These are phyloP conservation scores for Hyposoter didymator DNA, from an alignment of 2,888 invertebrate genomes.

Conservation along the genomic window DNA sequence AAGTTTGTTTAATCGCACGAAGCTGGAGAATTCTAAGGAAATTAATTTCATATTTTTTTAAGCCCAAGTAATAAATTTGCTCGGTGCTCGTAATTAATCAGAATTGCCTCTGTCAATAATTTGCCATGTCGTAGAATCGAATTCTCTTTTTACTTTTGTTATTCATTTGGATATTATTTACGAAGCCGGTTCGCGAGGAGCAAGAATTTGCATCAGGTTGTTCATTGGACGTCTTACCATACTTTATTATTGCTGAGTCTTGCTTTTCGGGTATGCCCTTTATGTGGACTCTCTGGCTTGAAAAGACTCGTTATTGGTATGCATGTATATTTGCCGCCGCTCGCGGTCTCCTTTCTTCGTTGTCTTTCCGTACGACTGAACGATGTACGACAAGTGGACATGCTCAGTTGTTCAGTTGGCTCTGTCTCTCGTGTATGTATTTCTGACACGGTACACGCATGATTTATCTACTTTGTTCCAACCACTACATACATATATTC, in stretches of 20 bases:
- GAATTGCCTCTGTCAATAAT: constrained; percentile 8
- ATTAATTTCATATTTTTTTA: background rate
- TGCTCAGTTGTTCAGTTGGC: constrained; percentile 59
- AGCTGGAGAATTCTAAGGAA: background rate
- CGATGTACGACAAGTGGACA: constrained; percentile 65
- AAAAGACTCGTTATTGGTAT: constrained; percentile 48
- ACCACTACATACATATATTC: constrained; percentile 14
- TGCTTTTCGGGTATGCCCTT: constrained; percentile 13
- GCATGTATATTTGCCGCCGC: constrained; percentile 7
- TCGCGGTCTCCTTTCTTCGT: constrained; percentile 56
- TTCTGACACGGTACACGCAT: constrained; percentile 49
- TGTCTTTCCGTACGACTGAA: constrained; percentile 58
- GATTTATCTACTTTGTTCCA: constrained; percentile 62
- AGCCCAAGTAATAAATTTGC: background rate
- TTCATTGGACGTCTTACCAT: constrained; percentile 46
- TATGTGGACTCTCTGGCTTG: constrained; percentile 2
- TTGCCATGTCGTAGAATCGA: background rate
- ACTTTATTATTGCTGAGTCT: constrained; percentile 24
- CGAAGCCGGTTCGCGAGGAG: constrained; percentile 33
- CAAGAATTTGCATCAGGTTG: constrained; percentile 55
- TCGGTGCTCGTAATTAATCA: background rate
- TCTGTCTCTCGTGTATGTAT: constrained; percentile 36
- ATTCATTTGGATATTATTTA: constrained; percentile 17
- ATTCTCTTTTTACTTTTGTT: constrained; percentile 29
- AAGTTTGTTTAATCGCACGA: background rate